Conservation (phyloP, 2,113 vertebrate genomes). For the Mustela nigripes region DNA sequence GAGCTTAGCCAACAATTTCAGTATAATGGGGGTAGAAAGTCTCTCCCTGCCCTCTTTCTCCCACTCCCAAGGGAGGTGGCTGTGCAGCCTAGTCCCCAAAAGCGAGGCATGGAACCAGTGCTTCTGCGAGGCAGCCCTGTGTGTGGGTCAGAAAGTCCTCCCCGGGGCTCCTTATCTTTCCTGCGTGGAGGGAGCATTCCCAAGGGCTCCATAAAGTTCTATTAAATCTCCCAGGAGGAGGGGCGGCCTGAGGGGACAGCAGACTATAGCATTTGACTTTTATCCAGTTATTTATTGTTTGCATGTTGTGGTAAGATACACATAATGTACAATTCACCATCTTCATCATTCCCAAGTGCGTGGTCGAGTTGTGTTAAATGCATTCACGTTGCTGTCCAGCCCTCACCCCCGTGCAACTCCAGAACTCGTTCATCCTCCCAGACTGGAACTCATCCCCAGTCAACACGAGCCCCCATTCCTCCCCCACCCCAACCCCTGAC, state of each 20-base stretch:
- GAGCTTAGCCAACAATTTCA: background rate
- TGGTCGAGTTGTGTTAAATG: too few species aligned
- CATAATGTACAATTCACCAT: background rate
- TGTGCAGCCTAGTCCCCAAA: too few species aligned
- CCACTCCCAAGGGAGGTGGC: too few species aligned
- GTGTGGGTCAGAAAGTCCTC: background rate
- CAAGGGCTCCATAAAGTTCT: background rate
- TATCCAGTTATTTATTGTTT: background rate
- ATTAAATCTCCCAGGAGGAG: fast-evolving
- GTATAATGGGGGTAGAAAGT: too few species aligned
- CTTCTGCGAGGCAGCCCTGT: fast-evolving
- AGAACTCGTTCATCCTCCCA: background rate
- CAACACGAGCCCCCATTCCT: background rate
- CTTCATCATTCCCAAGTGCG: background rate
- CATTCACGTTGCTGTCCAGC: background rate
- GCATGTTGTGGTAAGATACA: background rate
- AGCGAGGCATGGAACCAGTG: too few species aligned
- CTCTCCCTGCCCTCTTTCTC: background rate
- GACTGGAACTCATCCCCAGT: background rate
- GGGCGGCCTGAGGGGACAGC: fast-evolving
- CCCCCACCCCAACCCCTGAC: background rate
- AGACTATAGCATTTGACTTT: too few species aligned
- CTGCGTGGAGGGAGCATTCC: background rate
- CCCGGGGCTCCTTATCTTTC: fast-evolving
- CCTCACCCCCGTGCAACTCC: too few species aligned